Evolutionary conservation across 2,888 invertebrate species (phyloP), one percentile per base, ranked within the genome.

Genomic region (Tipula unca): DNA sequence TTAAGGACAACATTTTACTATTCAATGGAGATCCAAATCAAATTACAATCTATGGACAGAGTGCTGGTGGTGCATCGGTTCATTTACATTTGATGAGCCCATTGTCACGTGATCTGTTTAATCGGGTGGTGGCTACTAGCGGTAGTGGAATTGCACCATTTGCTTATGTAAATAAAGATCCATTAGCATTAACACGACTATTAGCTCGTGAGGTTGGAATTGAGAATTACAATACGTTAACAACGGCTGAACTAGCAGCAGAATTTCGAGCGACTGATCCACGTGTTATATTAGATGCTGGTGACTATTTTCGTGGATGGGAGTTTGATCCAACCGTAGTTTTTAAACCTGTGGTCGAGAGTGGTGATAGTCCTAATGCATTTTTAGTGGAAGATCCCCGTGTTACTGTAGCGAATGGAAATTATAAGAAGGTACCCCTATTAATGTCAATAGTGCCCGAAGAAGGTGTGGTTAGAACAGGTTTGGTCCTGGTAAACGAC

Each of bases 281-380:
- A 39, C 82, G 13, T 20, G 35, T 17, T 32, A 29, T 83, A 32
- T 17, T 83, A n/a, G 17, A 83, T 10, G 35, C 32, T 17, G 83
- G 83, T 4, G 32, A 83, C 17, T 32, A n/a, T 32, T 20, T 25
- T 29, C 17, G 91, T 87, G 92, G 93, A 91, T 89, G 90, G 84
- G 89, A 91, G 1, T 92, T n/a, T 1, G n/a, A 93, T 88, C 92
- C 92, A 6, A 86, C 92, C 85, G 90, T 90, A 0, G 89, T 91
- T 85, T 93, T 90, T 87, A 89, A 90, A 0, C 90, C 92, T 0
- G 92, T 91, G 0, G 88, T 91, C 5, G 93, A 93, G 87, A 6
- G 6, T 83, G n/a, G 69, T 10, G 86, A 86, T 2, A 85, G 90
- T 13, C 25, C n/a, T 36, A 48, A 36, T 32, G 89, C 91, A 14